A percentile compares a stretch with the other conserved stretches of the same genome.
Conservation (phyloP, 2,113 vertebrate species). For the Jacana jacana region DNA sequence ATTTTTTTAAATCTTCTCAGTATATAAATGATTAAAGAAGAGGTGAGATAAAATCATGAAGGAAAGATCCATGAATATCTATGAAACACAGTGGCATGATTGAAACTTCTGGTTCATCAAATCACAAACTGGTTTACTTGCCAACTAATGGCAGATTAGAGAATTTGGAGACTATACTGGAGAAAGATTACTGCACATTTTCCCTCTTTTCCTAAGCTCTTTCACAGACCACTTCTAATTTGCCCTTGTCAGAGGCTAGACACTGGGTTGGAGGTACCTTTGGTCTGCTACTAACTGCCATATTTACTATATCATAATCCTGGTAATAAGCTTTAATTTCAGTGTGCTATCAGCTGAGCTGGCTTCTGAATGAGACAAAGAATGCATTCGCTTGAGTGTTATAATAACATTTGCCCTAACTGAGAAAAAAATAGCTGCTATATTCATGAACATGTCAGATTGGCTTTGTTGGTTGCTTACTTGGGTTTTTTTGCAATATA, state of each 20-base stretch:
- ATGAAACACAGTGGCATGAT: background rate
- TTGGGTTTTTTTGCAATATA: background rate
- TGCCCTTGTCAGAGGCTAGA: background rate
- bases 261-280: background rate
- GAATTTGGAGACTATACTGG: background rate
- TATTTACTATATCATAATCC: background rate
- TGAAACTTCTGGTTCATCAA: background rate
- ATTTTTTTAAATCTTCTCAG: background rate
- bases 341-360: background rate
- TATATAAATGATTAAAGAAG: background rate
- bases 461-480: background rate
- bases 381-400: background rate
- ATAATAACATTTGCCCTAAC: background rate
- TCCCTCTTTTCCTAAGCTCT: background rate
- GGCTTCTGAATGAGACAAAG: background rate
- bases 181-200: background rate
- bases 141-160: background rate
- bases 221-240: background rate
- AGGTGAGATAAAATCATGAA: background rate
- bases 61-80: background rate
- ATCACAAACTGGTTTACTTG: background rate
- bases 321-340: background rate
- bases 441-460: background rate
- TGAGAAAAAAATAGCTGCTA: background rate
- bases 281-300: background rate